Percentiles rank a stretch among this genome's conserved stretches.
Conservation (phyloP, 2,113 vertebrate species). For the Mus spicilegus region DNA sequence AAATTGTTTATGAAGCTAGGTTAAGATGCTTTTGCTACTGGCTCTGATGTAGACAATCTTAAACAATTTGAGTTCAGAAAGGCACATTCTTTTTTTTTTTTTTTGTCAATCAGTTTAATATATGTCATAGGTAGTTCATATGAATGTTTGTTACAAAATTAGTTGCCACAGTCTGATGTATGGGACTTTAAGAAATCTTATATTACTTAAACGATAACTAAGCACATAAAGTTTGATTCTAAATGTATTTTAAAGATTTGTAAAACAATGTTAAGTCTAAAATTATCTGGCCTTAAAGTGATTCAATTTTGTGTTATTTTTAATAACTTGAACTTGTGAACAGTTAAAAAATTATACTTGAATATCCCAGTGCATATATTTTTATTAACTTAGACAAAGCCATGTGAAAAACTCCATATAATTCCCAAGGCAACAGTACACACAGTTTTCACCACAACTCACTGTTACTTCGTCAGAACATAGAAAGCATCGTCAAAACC, state of each 20-base stretch:
- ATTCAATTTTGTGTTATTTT: slow-evolving; percentile 77
- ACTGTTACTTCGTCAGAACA: slow-evolving; percentile 84
- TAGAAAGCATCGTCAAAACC: slow-evolving; percentile 63
- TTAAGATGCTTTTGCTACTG: too few species aligned
- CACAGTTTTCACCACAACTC: slow-evolving; percentile 83
- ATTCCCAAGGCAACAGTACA: slow-evolving; percentile 78
- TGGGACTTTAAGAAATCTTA: slow-evolving; percentile 83
- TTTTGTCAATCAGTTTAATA: slow-evolving; percentile 85
- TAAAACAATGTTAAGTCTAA: slow-evolving; percentile 81
- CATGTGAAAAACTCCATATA: slow-evolving; percentile 80
- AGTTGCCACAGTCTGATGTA: slow-evolving; percentile 83
- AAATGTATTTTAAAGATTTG: slow-evolving; percentile 76
- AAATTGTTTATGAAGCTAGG: too few species aligned
- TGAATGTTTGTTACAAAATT: slow-evolving; percentile 87
- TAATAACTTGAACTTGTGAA: slow-evolving; percentile 84
- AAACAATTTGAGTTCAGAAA: too few species aligned
- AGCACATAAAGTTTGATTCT: slow-evolving; percentile 75
- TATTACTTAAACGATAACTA: slow-evolving; percentile 78
- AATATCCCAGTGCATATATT: slow-evolving; percentile 80
- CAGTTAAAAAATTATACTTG: slow-evolving; percentile 81
- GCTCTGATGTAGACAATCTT: too few species aligned
- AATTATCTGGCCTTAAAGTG: slow-evolving; percentile 85
- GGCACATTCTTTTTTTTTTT: too few species aligned
- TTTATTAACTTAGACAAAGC: slow-evolving; percentile 74
- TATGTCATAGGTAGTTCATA: slow-evolving; percentile 82